These are phyloP conservation scores for Penaeus monodon DNA, from an alignment of 2,888 invertebrate species.

Conservation along the genomic window DNA sequence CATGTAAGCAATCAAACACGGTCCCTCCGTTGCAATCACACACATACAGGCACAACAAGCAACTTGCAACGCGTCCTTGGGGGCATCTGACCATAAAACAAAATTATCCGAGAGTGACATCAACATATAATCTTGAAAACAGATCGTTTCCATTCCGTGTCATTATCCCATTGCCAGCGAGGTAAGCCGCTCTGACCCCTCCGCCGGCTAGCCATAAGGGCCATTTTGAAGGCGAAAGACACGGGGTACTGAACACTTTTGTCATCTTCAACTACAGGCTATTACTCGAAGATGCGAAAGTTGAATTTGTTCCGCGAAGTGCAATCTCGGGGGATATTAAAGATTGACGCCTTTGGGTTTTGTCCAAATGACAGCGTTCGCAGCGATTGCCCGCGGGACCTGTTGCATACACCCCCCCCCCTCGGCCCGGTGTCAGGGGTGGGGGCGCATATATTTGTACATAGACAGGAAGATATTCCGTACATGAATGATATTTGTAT, in stretches of 20 bases:
- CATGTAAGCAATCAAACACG: no score
- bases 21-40: no score
- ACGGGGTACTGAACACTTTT: not conserved
- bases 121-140: slow-evolving; percentile 13
- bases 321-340: not conserved
- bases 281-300: slow-evolving; percentile 7
- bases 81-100: no score
- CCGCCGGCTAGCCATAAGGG: not conserved
- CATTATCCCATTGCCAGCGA: not conserved
- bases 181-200: not conserved
- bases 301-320: slow-evolving; percentile 1
- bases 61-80: no score
- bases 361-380: not conserved
- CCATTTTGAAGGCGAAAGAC: not conserved
- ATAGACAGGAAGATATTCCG: no score
- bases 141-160: slow-evolving; percentile 2
- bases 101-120: slow-evolving; percentile 5
- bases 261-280: slow-evolving; percentile 3
- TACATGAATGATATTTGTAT: no score
- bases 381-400: no score
- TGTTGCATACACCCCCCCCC: rapidly evolving
- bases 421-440: no score
- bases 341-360: not conserved
- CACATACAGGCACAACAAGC: no score
- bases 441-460: no score